Conservation (phyloP, 1,140 invertebrate species). For the Pogonomyrmex californicus region DNA sequence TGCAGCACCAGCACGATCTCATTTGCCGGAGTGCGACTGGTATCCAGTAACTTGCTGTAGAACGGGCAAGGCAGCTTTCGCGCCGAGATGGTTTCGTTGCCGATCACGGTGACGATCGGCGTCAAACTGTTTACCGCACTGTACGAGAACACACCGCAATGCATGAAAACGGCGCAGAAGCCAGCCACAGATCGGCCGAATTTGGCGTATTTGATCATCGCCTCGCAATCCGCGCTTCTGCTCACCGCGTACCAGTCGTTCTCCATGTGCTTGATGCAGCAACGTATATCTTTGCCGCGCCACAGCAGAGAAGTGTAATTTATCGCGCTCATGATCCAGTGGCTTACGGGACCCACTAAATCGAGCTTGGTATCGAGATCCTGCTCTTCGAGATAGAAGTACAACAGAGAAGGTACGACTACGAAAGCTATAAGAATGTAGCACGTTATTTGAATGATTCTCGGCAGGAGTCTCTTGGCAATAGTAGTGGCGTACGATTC, state of each 20-base stretch:
- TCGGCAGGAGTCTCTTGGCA: neutral
- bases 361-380: constrained; percentile 14
- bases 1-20: constrained; percentile 60
- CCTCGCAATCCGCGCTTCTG: constrained; percentile 19
- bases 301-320: constrained; percentile 63
- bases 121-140: constrained; percentile 9
- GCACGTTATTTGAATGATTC: constrained; percentile 7
- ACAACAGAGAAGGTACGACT: neutral
- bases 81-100: constrained; percentile 13
- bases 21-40: constrained; percentile 43
- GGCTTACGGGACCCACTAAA: constrained; percentile 39
- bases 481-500: neutral
- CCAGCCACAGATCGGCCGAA: constrained; percentile 54
- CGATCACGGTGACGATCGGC: neutral
- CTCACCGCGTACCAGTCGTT: constrained; percentile 55
- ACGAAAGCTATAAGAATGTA: constrained; percentile 26
- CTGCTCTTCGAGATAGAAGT: constrained; percentile 41
- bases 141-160: constrained; percentile 61
- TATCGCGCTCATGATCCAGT: constrained; percentile 51
- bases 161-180: constrained; percentile 67
- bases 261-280: constrained; percentile 60
- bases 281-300: constrained; percentile 36
- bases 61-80: constrained; percentile 52
- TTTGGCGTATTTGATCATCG: constrained; percentile 65
- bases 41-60: constrained; percentile 48